Conservation (phyloP, 2,113 vertebrate species). For the Chiloscyllium plagiosum region DNA sequence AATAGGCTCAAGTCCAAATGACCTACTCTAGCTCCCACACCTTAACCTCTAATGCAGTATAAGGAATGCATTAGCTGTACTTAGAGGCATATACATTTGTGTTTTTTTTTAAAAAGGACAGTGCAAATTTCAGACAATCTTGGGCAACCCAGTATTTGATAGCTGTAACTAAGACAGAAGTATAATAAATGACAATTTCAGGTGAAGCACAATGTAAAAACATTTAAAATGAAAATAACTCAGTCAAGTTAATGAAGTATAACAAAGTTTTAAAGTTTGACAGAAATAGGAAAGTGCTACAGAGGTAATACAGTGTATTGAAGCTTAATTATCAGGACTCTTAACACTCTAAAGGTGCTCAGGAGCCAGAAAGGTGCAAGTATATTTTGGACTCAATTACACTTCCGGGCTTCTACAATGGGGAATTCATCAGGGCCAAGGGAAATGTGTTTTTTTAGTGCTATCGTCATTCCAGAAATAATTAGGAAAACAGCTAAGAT, state of each 20-base stretch:
- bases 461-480: neutral
- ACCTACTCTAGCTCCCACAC: neutral
- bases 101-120: neutral
- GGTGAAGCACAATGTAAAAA: neutral
- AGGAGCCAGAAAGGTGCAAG: neutral
- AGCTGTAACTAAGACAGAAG: neutral
- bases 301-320: neutral
- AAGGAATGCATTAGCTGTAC: neutral
- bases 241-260: neutral
- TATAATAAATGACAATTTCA: neutral
- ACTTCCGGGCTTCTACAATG: neutral
- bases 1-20: neutral
- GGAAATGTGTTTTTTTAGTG: neutral
- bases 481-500: neutral
- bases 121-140: neutral
- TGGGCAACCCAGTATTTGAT: neutral
- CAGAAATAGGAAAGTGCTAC: neutral
- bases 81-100: neutral
- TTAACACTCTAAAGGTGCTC: neutral
- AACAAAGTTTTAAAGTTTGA: slow-evolving; percentile 11
- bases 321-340: neutral
- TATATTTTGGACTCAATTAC: neutral
- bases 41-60: neutral
- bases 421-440: neutral
- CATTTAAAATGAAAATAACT: neutral